Conservation (phyloP, 2,888 invertebrate genomes). For the Andrena praecox region DNA sequence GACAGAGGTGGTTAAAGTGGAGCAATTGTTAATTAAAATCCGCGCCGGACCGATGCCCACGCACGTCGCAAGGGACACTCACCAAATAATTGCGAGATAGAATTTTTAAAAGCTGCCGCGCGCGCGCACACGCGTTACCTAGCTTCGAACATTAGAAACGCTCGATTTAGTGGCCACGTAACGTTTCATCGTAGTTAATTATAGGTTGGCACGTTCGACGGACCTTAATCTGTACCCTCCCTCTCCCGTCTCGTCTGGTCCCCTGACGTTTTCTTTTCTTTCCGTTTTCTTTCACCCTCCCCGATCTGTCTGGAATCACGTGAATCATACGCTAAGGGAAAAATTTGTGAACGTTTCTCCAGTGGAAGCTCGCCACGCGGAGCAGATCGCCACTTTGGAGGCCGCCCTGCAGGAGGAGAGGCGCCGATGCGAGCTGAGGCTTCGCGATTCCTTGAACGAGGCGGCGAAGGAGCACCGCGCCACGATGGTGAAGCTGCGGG, state of each 20-base stretch:
- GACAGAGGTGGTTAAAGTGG: slow-evolving; percentile 65
- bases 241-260: not conserved
- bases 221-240: slow-evolving; percentile 40
- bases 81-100: slow-evolving; percentile 34
- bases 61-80: slow-evolving; percentile 30
- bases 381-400: slow-evolving; percentile 75
- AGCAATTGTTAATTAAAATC: slow-evolving; percentile 77
- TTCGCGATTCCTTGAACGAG: slow-evolving; percentile 77
- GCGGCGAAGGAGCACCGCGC: slow-evolving; percentile 78
- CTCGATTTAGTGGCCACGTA: slow-evolving; percentile 69
- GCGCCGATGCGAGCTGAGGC: slow-evolving; percentile 73
- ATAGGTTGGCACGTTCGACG: slow-evolving; percentile 70
- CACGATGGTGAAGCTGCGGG: slow-evolving; percentile 78
- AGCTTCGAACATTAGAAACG: slow-evolving; percentile 38
- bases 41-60: slow-evolving; percentile 57
- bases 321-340: slow-evolving; percentile 9
- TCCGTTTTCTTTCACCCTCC: slow-evolving; percentile 26
- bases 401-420: slow-evolving; percentile 77
- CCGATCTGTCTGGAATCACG: slow-evolving; percentile 38
- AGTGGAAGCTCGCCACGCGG: slow-evolving; percentile 78
- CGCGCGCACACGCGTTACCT: not conserved
- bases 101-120: slow-evolving; percentile 48
- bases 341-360: slow-evolving; percentile 46
- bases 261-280: slow-evolving; percentile 44
- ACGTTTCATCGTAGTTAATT: slow-evolving; percentile 72